phyloP scores from a whole-genome alignment of 2,113 vertebrate species.

The Tylochromis polylepis region DNA sequence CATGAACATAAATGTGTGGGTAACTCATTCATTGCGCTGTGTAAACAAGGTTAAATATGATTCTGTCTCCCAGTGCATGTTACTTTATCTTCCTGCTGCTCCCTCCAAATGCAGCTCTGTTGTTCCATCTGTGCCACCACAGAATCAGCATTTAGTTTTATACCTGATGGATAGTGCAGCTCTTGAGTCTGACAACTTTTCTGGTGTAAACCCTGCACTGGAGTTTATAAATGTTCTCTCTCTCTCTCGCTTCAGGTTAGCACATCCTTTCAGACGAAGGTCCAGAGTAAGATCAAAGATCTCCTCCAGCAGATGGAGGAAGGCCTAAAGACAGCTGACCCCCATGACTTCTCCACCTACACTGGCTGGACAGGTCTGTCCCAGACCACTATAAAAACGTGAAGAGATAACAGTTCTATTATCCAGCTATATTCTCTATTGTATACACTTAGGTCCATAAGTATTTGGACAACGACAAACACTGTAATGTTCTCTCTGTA shows the following conservation, averaged over 20 bases:
- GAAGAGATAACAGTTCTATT: neutral
- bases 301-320: conserved; percentile 97
- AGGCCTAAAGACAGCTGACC: conserved; percentile 92
- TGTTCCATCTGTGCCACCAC: neutral
- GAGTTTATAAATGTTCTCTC: neutral
- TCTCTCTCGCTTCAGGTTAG: conserved; percentile 73
- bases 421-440: neutral
- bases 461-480: neutral
- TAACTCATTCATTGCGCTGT: neutral
- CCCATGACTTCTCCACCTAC: conserved; percentile 92
- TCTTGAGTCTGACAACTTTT: neutral
- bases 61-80: neutral
- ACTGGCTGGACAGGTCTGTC: conserved; percentile 93
- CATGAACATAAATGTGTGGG: too few species aligned
- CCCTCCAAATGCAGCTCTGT: neutral
- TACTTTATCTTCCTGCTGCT: neutral
- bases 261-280: conserved; percentile 75
- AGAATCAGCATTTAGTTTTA: neutral
- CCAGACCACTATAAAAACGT: fast-evolving
- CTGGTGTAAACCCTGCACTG: neutral
- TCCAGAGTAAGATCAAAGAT: conserved; percentile 92
- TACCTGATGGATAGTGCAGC: neutral
- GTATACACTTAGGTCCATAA: neutral
- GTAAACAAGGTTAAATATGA: neutral
- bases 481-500: neutral